Evolutionary conservation across 2,113 vertebrate genomes (phyloP).

Genomic region (Paramisgurnus dabryanus): DNA sequence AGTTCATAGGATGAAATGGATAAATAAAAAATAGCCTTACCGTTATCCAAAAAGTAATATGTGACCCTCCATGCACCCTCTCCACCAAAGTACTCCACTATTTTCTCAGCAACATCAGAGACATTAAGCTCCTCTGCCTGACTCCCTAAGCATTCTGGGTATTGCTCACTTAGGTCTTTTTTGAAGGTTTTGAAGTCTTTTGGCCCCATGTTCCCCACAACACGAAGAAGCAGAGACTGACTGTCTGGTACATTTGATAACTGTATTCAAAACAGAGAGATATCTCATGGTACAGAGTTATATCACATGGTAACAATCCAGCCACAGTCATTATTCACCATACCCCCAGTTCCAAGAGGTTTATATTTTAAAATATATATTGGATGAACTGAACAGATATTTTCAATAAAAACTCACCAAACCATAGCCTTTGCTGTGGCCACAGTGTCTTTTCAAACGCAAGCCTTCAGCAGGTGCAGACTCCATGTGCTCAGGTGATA

Average conservation of each 20-base stretch:
- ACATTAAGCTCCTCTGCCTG: not conserved
- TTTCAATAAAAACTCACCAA: not conserved
- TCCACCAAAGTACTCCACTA: conserved; percentile 4
- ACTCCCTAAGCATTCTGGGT: conserved; percentile 12
- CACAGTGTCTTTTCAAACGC: not conserved
- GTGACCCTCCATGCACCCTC: not conserved
- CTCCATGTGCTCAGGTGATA: not conserved
- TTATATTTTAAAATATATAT: no score
- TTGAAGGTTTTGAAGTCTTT: not conserved
- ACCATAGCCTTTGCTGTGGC: not conserved
- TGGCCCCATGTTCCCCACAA: not conserved
- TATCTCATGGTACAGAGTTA: no score
- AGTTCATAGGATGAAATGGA: no score
- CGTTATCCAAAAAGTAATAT: not conserved
- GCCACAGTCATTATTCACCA: no score
- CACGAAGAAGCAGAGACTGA: not conserved
- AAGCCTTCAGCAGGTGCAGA: not conserved
- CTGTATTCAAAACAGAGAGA: not conserved
- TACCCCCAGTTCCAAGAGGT: no score
- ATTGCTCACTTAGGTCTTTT: conserved; percentile 1
- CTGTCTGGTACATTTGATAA: not conserved
- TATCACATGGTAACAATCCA: no score
- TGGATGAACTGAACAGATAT: no score
- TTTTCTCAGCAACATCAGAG: not conserved
- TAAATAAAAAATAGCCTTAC: not conserved